A percentile compares a stretch with the other conserved stretches of the same genome.
These are phyloP conservation scores for Stylophora pistillata DNA, from an alignment of 64 coral and sea anemone species.

Conservation along the genomic window DNA sequence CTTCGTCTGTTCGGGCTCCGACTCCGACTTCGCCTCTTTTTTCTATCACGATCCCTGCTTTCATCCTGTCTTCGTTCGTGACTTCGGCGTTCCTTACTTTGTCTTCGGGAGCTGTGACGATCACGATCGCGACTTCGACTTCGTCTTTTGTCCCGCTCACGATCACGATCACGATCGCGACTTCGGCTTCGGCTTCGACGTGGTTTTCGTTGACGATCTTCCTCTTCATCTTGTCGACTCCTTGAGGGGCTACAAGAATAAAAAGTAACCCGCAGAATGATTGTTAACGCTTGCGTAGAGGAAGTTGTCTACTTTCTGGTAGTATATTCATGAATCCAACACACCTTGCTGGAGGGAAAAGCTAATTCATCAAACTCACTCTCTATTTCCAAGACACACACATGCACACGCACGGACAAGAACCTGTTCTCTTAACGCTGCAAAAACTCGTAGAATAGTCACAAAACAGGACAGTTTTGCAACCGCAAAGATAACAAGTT, in stretches of 20 bases:
- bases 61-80: conserved; percentile 61
- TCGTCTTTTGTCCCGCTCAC: conserved; percentile 30
- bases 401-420: no score
- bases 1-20: conserved; percentile 48
- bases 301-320: no score
- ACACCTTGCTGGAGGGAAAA: no score
- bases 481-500: no score
- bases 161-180: conserved; percentile 18
- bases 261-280: background rate
- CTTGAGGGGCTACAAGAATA: conserved; percentile 42
- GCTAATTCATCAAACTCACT: no score
- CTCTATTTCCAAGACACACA: no score
- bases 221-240: conserved; percentile 40
- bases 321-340: no score
- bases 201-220: conserved; percentile 26
- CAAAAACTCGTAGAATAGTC: no score
- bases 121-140: conserved; percentile 74
- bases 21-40: conserved; percentile 50
- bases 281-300: no score
- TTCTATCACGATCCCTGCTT: conserved; percentile 51
- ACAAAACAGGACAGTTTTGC: no score
- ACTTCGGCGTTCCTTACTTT: conserved; percentile 73
- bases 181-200: conserved; percentile 63
- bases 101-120: conserved; percentile 61
- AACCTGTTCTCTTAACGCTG: no score